Evolutionary conservation across 2,888 invertebrate genomes (phyloP), one percentile per base, ranked within the genome.

Genomic region (Rugalucina vietnamica): DNA sequence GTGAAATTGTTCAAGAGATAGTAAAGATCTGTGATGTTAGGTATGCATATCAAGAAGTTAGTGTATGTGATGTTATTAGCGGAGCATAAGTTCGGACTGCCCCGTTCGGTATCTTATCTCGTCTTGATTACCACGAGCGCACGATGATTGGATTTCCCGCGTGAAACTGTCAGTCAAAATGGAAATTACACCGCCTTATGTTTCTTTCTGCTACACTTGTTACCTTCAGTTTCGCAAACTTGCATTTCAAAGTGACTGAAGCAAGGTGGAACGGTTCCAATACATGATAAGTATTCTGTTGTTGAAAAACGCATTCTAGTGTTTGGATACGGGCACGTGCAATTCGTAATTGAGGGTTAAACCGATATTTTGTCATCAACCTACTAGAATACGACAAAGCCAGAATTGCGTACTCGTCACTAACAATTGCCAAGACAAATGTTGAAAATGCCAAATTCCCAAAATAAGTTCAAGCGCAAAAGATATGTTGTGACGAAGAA

Each of bases 251-350:
- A 65, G 65, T 34, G 34, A 65, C 39, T 72, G 72, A 72, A 43
- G 43, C 72, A 49, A 72, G 39, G 81, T 76, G 73, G 82, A 79
- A 72, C 65, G 80, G 77, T 80, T 85, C 81, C 87, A 87, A 85
- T 80, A 81, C 79, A 82, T 82, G 76, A 81, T 84, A 80, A 79
- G 79, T 65, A 27, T 72, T 50, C 75, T 72, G 74, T 65, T 85
- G 85, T 81, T 87, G 85, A 87, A 85, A 65, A 87, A 74, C 79
- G 65, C 81, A 71, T 85, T 87, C 74, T 83, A 87, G 79, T 85
- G 85, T 85, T 87, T 87, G 83, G 87, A 83, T 79, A 87, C 85
- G 85, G 76, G 79, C 87, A 78, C 81, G 81, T 87, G 87, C 76
- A 39, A 74, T 78, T 84, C 79, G 57, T 76, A 87, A 87, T 85